Conservation (phyloP, 2,888 invertebrate species). For the Caenorhabditis virilis region DNA sequence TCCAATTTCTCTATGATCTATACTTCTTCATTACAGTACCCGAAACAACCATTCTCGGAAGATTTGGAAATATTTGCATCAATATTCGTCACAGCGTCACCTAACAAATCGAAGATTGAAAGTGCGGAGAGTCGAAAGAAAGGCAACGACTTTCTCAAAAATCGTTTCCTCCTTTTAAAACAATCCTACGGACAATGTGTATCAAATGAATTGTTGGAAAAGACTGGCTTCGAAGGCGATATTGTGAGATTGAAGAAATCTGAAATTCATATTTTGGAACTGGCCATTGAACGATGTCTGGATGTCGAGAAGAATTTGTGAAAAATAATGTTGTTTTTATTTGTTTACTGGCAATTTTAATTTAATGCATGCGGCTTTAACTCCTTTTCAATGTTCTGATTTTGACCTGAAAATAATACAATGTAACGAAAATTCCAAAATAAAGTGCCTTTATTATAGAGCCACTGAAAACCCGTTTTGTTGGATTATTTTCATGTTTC, state of each 20-base stretch:
- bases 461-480: too few species aligned
- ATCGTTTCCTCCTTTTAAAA: constrained; percentile 22
- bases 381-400: background rate
- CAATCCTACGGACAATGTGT: constrained; percentile 28
- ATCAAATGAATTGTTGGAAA: constrained; percentile 7
- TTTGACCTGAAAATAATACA: background rate
- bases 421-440: background rate
- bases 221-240: constrained; percentile 22
- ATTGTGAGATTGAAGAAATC: constrained; percentile 23
- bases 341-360: background rate
- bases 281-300: constrained; percentile 13
- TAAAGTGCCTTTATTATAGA: constrained; percentile 7
- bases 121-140: constrained; percentile 17
- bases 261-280: constrained; percentile 18
- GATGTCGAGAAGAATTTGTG: background rate
- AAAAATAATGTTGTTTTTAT: background rate
- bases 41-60: constrained; percentile 26
- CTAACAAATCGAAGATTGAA: background rate
- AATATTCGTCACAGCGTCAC: constrained; percentile 6
- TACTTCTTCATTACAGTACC: constrained; percentile 6
- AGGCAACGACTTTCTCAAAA: constrained; percentile 31
- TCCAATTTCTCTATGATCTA: background rate
- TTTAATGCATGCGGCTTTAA: background rate
- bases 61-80: constrained; percentile 38
- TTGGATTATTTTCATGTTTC: too few species aligned